Evolutionary conservation across 1,140 invertebrate genomes (phyloP), one percentile per base, ranked within the genome.

Genomic region (Atopsyche davidsoni): DNA sequence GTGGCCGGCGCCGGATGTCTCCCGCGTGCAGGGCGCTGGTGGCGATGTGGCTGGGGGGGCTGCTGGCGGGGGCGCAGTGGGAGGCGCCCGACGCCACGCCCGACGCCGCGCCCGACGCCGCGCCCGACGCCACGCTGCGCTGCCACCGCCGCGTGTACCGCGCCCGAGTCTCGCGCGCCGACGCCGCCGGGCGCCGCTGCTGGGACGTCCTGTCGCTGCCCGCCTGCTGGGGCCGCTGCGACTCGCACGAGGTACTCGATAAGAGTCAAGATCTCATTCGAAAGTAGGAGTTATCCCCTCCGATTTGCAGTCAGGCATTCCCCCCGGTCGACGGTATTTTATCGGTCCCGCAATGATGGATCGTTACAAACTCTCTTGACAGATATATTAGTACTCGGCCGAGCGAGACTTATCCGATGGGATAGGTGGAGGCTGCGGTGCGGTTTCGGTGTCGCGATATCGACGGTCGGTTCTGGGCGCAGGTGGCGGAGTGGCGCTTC

Each of bases 181-280:
- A 58, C 36, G 43, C 19, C n/a, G 38, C 38, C 13, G 56, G 56
- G 4, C 46, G 51, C 13, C 36, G 44, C 11, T 58, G 56, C 25
- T 54, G 51, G 38, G 56, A 53, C 14, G 48, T 39, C 9, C 25
- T 58, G 4, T 28, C 44, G 1, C 38, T 58, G 22, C 40, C 51
- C 2, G 56, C 56, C 19, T 58, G 56, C 40, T 54, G 46, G 38
- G 56, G 56, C 32, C 35, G 56, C 18, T 58, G 56, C 35, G 51
- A 53, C 28, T 58, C 56, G 3, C 48, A 47, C n/a, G 56, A 58
- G 48, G 56, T 58, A n/a, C n/a, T n/a, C n/a, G n/a, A n/a, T n/a
- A n/a, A n/a, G n/a, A n/a, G n/a, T n/a, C n/a, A n/a, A n/a, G n/a
- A n/a, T n/a, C n/a, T n/a, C n/a, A n/a, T n/a, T n/a, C n/a, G n/a